Evolutionary conservation across 2,888 invertebrate genomes (phyloP), one percentile per base, ranked within the genome.

Genomic region (Syritta pipiens): DNA sequence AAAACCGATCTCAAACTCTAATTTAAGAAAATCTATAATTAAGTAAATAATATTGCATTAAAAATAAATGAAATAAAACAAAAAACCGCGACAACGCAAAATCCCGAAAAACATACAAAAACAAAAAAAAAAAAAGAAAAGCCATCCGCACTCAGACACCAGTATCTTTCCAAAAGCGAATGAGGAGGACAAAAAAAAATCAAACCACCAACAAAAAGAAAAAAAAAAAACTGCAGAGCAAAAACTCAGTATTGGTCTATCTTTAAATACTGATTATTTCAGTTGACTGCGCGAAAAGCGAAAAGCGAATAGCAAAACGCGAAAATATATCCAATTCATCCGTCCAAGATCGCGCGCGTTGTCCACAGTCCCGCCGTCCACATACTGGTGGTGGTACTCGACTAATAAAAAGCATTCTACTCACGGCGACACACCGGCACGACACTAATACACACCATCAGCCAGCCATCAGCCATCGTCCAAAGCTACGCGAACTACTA

Each of bases 231-330:
- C n/a, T n/a, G n/a, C n/a, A n/a, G n/a, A n/a, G n/a, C n/a, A n/a
- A n/a, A n/a, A n/a, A 51, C 53, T 68, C 55, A 68, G 62, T 79
- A 60, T 67, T 72, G 49, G 22, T 53, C 67, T 74, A 74, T 79
- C 79, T 79, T 79, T 79, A 79, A 79, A 79, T 63, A 74, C 79
- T 74, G 79, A 79, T 74, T 74, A 79, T 79, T n/a, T 74, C 72
- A 68, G 74, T 79, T 74, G 62, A 79, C 74, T 68, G 79, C 32
- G 74, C 79, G 72, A 79, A 79, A 68, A 40, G 57, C n/a, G n/a
- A 53, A 44, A 51, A n/a, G n/a, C n/a, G n/a, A n/a, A n/a, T n/a
- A n/a, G n/a, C n/a, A n/a, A n/a, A n/a, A n/a, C n/a, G n/a, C n/a
- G n/a, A n/a, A n/a, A n/a, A n/a, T n/a, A n/a, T n/a, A n/a, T 60